A percentile compares a stretch with the other conserved stretches of the same genome.
Evolutionary conservation across 2,888 invertebrate genomes (phyloP).

Genomic region (Diploptera punctata): DNA sequence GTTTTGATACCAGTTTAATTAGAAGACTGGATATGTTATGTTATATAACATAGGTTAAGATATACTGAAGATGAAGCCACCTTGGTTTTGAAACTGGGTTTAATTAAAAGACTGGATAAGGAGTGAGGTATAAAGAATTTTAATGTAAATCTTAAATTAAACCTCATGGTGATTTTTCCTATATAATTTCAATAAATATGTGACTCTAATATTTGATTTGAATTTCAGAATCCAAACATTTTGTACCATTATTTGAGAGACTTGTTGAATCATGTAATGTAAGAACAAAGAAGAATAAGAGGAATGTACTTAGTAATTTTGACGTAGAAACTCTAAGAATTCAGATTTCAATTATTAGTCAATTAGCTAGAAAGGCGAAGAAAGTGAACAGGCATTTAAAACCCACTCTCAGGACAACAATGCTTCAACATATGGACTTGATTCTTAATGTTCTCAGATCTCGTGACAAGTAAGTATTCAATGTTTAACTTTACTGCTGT

Average conservation of each 20-base stretch:
- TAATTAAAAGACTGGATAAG: too few species aligned
- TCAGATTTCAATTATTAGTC: neutral
- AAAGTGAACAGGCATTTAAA: neutral
- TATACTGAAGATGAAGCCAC: too few species aligned
- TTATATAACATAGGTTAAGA: too few species aligned
- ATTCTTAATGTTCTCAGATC: neutral
- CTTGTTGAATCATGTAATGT: neutral
- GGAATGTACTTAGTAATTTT: slow-evolving; percentile 1
- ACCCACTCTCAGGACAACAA: neutral
- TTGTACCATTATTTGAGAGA: neutral
- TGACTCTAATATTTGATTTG: too few species aligned
- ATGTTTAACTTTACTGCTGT: too few species aligned
- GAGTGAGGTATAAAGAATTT: too few species aligned
- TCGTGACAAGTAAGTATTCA: neutral
- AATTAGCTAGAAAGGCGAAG: neutral
- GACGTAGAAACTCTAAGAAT: slow-evolving; percentile 22
- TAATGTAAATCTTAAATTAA: too few species aligned
- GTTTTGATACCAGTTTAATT: too few species aligned
- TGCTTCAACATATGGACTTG: neutral
- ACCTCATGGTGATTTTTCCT: too few species aligned
- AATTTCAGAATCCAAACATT: slow-evolving; percentile 7
- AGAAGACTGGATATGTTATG: too few species aligned
- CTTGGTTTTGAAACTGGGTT: too few species aligned
- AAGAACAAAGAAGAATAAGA: neutral
- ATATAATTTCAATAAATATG: too few species aligned